phyloP scores from a whole-genome alignment of 2,888 invertebrate genomes.

The Temnothorax rugatulus region DNA sequence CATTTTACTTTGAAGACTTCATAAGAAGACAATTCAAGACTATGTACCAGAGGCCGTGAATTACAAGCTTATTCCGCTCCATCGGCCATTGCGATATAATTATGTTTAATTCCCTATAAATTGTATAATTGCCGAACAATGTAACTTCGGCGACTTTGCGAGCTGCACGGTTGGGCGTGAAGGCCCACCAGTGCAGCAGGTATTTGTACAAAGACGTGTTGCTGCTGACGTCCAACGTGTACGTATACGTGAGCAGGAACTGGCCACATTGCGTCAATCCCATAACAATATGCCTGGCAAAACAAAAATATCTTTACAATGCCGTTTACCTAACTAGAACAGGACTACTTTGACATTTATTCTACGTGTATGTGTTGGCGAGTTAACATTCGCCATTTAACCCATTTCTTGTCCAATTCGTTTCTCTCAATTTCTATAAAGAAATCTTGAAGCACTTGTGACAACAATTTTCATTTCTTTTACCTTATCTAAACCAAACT shows the following conservation, averaged over 20 bases:
- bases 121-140: conserved; percentile 88
- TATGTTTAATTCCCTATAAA: conserved; percentile 88
- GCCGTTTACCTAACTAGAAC: neutral
- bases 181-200: conserved; percentile 90
- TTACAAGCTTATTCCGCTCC: conserved; percentile 89
- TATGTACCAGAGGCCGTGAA: conserved; percentile 90
- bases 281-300: conserved; percentile 94
- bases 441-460: neutral
- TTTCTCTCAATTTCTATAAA: neutral
- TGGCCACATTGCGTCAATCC: conserved; percentile 98
- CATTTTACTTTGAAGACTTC: conserved; percentile 17
- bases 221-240: conserved; percentile 78
- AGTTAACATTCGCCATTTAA: neutral
- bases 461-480: neutral
- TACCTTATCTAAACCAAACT: neutral
- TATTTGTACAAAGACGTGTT: conserved; percentile 86
- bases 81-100: conserved; percentile 91
- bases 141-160: conserved; percentile 88
- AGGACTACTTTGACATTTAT: neutral
- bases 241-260: conserved; percentile 95
- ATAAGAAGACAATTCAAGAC: conserved; percentile 49
- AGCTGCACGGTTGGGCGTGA: conserved; percentile 87
- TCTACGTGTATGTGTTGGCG: neutral
- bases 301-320: conserved; percentile 44
- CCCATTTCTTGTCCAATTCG: neutral